Base-by-base conservation (phyloP, 2,888 invertebrate genomes). In the Leptopilina drosophilae region DNA sequence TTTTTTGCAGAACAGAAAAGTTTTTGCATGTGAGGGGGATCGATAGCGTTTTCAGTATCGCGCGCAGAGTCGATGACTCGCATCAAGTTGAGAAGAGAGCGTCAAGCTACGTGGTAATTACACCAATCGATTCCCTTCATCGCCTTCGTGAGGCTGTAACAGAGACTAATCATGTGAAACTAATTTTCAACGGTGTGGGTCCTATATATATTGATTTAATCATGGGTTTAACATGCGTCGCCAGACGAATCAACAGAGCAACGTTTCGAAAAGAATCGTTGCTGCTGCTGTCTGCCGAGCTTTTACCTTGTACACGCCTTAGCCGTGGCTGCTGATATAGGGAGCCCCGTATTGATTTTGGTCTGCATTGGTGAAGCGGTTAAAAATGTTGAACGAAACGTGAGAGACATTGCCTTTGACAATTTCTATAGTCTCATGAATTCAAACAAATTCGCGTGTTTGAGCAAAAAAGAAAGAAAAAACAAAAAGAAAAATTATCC, bases 261-360 rank as follows among this genome's bases (percentile, higher is more conserved):
- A 56, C 64, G 64, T 75, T 53, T 69, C 64, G 46, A 77, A 77
- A 33, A 77, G 59, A 75, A 62, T 49, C 42, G 8, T 53, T 56
- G 73, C 33, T 77, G 73, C 33, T 77, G 20, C 66, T 76, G 77
- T 77, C 46, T 67, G 77, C 49, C 59, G 69, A 77, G 33, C 76
- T 78, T 78, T 76, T 76, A 77, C 73, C 78, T 64, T 80, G 75
- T 80, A 67, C 66, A 56, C 77, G 80, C 80, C 80, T 82, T 83
- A 82, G 79, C 73, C 81, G 78, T 75, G 79, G 78, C 81, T 80
- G 78, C 81, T 80, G 84, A 81, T 83, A 83, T 82, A 82, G 78
- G 82, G 82, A 81, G 81, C 84, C 42, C 81, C 81, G 83, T 85
- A 86, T 85, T 84, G 86, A 86, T 86, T 86, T 86, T 82, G 81